Evolutionary conservation across 2,888 invertebrate genomes (phyloP), one percentile per base, ranked within the genome.

Genomic region (Scelioninae gen. 2): DNA sequence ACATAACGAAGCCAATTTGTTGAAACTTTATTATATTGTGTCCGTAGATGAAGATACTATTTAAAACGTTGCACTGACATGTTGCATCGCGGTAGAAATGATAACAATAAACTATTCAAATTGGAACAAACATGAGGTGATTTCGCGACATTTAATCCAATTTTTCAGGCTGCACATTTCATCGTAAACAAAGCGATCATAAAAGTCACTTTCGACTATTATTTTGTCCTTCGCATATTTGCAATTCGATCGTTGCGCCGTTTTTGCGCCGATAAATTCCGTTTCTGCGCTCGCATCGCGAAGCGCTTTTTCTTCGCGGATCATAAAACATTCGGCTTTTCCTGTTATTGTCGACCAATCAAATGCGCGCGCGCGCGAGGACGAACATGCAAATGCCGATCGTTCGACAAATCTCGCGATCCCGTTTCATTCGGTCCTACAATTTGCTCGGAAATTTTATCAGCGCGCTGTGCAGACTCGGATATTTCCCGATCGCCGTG

Each of bases 261-360:
- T 39, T 65, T 37, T 46, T 57, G 52, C 33, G 1, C 31, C 35
- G 16, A 55, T 65, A 65, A 65, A 65, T 65, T 18, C 25, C 15
- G 13, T 35, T 65, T 45, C 64, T 65, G 55, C 64, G 28, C 7
- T 43, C 28, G 46, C 25, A 65, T 41, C 28, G 48, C 45, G 39
- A 64, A 64, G 28, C 46, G 31, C 57, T 65, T 65, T 46, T 65
- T 55, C 65, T 52, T 63, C 43, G 33, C 33, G 39, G 48, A 57
- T 41, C 31, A 41, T 65, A 55, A 65, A 65, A 57, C 28, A 48
- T 65, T 45, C 41, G 7, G 39, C 64, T 53, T 48, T 57, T 48
- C 65, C 55, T 57, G 48, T 65, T 65, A 46, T 57, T 19, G 25
- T 48, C 41, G 13, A 22, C 39, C 18, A 57, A 65, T 65, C 65